phyloP scores from a whole-genome alignment of 2,888 invertebrate species.

The Notocelia uddmanniana region DNA sequence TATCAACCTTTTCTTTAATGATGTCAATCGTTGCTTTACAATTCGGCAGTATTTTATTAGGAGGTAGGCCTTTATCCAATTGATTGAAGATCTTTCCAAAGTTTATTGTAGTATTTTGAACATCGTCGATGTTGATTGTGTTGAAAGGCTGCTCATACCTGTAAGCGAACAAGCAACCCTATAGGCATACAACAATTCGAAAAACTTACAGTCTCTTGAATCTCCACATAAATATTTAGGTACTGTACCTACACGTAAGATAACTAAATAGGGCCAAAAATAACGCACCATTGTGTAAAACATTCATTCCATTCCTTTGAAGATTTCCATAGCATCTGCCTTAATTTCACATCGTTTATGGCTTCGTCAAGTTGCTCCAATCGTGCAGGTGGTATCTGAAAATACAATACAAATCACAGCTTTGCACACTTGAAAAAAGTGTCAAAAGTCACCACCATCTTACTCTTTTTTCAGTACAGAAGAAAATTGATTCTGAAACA shows the following conservation, averaged over 20 bases:
- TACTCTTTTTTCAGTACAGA: neutral
- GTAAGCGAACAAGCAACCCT: neutral
- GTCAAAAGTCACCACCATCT: neutral
- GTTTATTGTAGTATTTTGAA: slow-evolving; percentile 88
- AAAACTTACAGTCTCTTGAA: no score
- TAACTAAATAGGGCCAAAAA: neutral
- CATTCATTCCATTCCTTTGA: slow-evolving; percentile 90
- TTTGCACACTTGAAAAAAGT: neutral
- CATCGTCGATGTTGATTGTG: slow-evolving; percentile 90
- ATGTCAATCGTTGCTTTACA: slow-evolving; percentile 91
- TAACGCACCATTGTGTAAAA: slow-evolving; percentile 87
- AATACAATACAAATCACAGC: slow-evolving; percentile 38
- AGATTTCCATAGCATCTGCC: slow-evolving; percentile 93
- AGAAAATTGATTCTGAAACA: neutral
- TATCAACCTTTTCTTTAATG: slow-evolving; percentile 91
- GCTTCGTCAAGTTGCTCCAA: slow-evolving; percentile 93
- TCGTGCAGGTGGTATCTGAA: slow-evolving; percentile 92
- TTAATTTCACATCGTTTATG: slow-evolving; percentile 91
- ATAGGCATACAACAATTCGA: no score
- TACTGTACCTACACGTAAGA: no score
- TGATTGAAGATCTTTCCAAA: slow-evolving; percentile 90
- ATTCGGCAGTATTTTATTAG: slow-evolving; percentile 91
- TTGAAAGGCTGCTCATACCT: slow-evolving; percentile 85
- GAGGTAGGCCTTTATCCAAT: slow-evolving; percentile 93
- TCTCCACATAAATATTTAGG: no score